A percentile compares a stretch with the other conserved stretches of the same genome.
Conservation (phyloP, 2,888 invertebrate genomes). For the Abrostola tripartita region DNA sequence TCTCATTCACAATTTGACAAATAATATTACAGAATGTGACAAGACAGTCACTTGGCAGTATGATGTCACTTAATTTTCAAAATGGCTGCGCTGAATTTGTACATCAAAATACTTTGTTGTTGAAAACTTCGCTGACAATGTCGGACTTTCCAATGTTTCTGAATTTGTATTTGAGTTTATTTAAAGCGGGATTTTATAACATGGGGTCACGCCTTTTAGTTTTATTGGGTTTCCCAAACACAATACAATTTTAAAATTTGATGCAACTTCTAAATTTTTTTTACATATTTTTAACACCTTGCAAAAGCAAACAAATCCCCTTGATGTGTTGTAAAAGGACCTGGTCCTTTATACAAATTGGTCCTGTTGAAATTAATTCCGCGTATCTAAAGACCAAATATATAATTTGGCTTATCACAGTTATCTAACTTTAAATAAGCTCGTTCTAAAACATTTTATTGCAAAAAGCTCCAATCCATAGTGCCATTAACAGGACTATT, state of each 20-base stretch:
- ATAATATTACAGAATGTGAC: constrained; percentile 8
- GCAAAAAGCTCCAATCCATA: too few relatives aligned
- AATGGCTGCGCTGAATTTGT: constrained; percentile 29
- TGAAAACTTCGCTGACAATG: constrained; percentile 45
- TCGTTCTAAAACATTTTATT: too few relatives aligned
- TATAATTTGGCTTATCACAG: neutral
- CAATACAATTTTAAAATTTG: constrained; percentile 9
- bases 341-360: neutral
- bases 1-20: neutral
- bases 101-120: constrained; percentile 27
- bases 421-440: too few relatives aligned
- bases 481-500: too few relatives aligned
- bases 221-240: neutral
- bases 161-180: constrained; percentile 37
- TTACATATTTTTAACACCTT: too few relatives aligned
- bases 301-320: too few relatives aligned
- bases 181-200: constrained; percentile 29
- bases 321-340: neutral
- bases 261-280: constrained; percentile 3
- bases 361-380: neutral
- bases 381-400: neutral
- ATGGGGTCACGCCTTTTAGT: constrained; percentile 1
- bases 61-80: constrained; percentile 39
- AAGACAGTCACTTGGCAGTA: constrained; percentile 22
- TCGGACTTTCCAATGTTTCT: constrained; percentile 22